These are phyloP conservation scores for Clarias pachynema DNA, from an alignment of 2,797 vertebrate genomes.

Conservation along the genomic window DNA sequence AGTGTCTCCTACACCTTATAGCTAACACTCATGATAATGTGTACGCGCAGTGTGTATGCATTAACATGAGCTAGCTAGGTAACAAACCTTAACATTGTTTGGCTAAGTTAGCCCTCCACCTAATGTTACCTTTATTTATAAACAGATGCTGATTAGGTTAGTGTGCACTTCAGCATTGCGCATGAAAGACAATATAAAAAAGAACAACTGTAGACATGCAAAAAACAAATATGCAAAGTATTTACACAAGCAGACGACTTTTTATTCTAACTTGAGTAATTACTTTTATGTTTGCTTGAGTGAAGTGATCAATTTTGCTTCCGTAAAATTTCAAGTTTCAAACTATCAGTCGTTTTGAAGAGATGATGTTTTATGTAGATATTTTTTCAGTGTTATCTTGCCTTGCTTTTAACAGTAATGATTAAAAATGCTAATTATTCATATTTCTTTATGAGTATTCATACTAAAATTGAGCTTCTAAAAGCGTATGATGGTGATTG, in stretches of 20 bases:
- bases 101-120: background rate
- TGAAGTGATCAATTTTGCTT: background rate
- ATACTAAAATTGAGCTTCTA: too few species aligned
- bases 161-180: background rate
- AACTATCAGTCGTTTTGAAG: too few species aligned
- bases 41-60: background rate
- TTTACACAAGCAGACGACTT: background rate
- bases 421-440: too few species aligned
- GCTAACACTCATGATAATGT: background rate
- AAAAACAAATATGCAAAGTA: background rate
- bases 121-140: background rate
- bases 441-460: too few species aligned
- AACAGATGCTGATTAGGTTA: background rate
- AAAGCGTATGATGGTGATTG: too few species aligned
- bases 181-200: background rate
- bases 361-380: too few species aligned
- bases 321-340: too few species aligned
- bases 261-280: background rate
- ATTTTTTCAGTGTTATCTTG: too few species aligned
- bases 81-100: background rate
- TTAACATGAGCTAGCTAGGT: background rate
- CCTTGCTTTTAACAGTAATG: too few species aligned
- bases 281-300: background rate
- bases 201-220: too few species aligned
- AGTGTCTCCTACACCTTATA: background rate